Percentiles rank a stretch among this genome's conserved stretches.
Conservation (phyloP, 2,113 vertebrate species). For the Harpagus bidentatus region DNA sequence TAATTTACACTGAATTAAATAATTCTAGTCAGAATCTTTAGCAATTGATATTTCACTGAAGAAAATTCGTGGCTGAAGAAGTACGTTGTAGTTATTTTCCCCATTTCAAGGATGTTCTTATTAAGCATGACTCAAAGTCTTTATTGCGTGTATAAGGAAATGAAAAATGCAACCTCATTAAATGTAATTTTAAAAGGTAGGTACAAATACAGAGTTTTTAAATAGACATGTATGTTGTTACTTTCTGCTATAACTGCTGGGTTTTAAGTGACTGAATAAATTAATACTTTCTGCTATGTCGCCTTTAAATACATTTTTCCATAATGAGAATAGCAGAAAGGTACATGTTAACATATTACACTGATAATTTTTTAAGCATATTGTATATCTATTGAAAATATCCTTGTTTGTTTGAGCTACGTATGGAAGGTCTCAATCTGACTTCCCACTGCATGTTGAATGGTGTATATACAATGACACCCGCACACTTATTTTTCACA, state of each 20-base stretch:
- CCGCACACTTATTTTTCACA: neutral
- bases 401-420: neutral
- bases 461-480: neutral
- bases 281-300: neutral
- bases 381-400: neutral
- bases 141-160: neutral
- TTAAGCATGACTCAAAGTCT: neutral
- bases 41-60: neutral
- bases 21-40: neutral
- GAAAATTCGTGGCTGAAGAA: neutral
- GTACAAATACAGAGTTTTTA: neutral
- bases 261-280: neutral
- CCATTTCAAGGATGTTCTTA: neutral
- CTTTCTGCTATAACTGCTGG: neutral
- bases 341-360: neutral
- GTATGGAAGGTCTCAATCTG: neutral
- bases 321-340: neutral
- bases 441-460: neutral
- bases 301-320: neutral
- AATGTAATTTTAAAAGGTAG: neutral
- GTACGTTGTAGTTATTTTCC: neutral
- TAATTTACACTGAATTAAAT: neutral
- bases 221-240: neutral
- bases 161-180: neutral
- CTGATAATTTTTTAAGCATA: too few species aligned